Evolutionary conservation across 2,113 vertebrate species (phyloP).

Genomic region (Stigmatopora argus): DNA sequence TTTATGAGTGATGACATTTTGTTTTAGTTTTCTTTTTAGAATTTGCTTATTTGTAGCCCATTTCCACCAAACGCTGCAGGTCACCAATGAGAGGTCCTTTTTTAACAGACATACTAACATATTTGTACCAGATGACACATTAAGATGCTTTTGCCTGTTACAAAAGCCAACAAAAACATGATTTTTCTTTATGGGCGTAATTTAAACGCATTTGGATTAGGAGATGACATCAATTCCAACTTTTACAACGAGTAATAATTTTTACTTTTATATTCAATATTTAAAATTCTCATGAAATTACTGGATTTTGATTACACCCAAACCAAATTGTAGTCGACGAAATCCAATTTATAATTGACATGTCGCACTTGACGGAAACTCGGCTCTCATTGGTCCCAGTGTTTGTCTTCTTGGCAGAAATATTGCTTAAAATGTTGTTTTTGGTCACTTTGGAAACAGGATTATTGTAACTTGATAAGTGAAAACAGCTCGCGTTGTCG

Average conservation of each 20-base stretch:
- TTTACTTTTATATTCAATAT: no score
- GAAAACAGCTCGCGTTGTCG: background rate
- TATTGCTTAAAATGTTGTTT: background rate
- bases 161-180: background rate
- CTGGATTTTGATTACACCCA: no score
- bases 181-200: background rate
- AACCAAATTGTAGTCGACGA: background rate
- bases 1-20: conserved; percentile 10
- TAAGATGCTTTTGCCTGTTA: background rate
- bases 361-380: background rate
- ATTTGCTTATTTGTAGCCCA: background rate
- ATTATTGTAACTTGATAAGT: background rate
- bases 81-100: background rate
- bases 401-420: conserved; percentile 1
- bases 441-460: background rate
- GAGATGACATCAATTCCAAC: no score
- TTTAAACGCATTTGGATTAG: background rate
- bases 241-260: no score
- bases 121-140: background rate
- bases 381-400: background rate
- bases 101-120: background rate
- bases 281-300: no score
- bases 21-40: conserved; percentile 8
- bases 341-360: background rate
- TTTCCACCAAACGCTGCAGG: conserved; percentile 1